phyloP scores from a whole-genome alignment of 2,797 vertebrate genomes.

The Takifugu rubripes region DNA sequence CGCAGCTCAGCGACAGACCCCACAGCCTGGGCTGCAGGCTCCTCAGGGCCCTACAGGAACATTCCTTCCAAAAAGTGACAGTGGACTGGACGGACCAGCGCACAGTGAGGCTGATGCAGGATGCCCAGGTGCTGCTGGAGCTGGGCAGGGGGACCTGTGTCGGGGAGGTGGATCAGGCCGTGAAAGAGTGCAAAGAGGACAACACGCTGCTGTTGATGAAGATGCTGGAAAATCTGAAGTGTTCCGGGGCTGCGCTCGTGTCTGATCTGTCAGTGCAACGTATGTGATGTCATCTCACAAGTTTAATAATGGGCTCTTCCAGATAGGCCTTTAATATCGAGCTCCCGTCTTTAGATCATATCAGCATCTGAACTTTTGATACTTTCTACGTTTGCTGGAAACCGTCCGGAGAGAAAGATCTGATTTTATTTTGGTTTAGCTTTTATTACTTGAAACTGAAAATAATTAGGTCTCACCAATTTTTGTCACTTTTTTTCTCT shows the following conservation, averaged over 20 bases:
- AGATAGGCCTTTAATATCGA: not conserved
- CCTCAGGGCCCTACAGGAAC: conserved; percentile 47
- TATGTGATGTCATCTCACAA: not conserved
- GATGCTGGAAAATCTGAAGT: conserved; percentile 73
- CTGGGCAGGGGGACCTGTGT: conserved; percentile 70
- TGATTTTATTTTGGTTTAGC: no score
- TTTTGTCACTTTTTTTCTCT: conserved; percentile 5
- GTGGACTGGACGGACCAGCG: conserved; percentile 73
- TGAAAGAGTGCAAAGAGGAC: conserved; percentile 68
- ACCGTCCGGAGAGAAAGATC: no score
- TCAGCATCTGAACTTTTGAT: no score
- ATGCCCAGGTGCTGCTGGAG: conserved; percentile 79
- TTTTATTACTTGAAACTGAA: not conserved
- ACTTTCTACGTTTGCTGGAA: no score
- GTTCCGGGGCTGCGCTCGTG: conserved; percentile 32
- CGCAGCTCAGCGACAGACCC: conserved; percentile 8
- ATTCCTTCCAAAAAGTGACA: conserved; percentile 54
- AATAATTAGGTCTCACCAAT: conserved; percentile 1
- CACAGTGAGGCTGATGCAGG: conserved; percentile 74
- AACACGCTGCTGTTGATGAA: conserved; percentile 77
- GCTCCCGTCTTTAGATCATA: not conserved
- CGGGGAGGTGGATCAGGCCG: conserved; percentile 67
- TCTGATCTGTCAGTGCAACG: not conserved
- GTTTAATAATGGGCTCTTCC: not conserved
- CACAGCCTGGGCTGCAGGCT: conserved; percentile 35